Conservation (phyloP, 2,797 vertebrate species). For the Clangula hyemalis region DNA sequence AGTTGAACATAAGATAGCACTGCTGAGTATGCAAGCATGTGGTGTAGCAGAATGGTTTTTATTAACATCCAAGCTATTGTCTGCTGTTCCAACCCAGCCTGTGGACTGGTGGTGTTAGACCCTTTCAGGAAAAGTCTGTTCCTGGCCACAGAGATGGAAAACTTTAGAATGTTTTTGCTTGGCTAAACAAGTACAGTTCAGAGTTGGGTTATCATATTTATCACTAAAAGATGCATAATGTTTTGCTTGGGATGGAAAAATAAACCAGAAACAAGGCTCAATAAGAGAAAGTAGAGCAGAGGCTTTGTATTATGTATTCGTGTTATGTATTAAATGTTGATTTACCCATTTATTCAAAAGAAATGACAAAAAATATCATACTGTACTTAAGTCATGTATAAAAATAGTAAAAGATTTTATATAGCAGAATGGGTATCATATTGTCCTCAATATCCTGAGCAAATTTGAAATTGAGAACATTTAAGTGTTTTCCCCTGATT, state of each 20-base stretch:
- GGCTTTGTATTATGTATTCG: neutral
- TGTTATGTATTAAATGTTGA: neutral
- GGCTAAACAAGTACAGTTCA: slow-evolving; percentile 40
- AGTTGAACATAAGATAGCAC: neutral
- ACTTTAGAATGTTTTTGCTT: neutral
- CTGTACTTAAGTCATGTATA: neutral
- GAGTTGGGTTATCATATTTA: slow-evolving; percentile 31
- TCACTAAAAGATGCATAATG: neutral
- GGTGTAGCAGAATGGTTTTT: slow-evolving; percentile 35
- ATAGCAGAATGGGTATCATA: neutral
- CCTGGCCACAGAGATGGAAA: slow-evolving; percentile 28
- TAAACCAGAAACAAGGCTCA: slow-evolving; percentile 29
- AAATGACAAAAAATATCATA: neutral
- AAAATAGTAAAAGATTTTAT: neutral
- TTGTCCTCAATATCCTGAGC: neutral
- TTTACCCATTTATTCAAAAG: neutral
- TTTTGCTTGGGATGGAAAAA: slow-evolving; percentile 45
- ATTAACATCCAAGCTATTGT: slow-evolving; percentile 28
- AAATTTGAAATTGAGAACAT: neutral
- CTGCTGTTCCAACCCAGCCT: slow-evolving; percentile 29
- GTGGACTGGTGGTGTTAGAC: slow-evolving; percentile 7
- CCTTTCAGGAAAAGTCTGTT: slow-evolving; percentile 31
- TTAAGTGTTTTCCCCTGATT: neutral
- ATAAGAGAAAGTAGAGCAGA: neutral
- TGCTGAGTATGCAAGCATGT: slow-evolving; percentile 53